Base-by-base conservation (phyloP, 2,113 vertebrate species). In the Odobenus rosmarus region DNA sequence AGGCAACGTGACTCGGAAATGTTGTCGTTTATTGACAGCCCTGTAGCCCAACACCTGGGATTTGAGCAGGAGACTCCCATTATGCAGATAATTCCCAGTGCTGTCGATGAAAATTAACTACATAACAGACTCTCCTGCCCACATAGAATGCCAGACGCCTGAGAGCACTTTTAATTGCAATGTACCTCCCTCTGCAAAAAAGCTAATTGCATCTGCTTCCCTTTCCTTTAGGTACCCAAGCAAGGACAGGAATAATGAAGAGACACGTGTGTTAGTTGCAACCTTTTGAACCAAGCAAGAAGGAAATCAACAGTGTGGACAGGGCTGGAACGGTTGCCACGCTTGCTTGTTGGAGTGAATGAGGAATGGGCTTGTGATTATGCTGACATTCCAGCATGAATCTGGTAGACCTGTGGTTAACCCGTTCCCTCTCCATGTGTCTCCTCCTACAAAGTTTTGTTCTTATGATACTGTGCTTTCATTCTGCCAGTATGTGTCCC, bases 381-480 rank as follows among this genome's bases (percentile, higher is more conserved):
- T 99, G 99, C 99, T 99, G 99, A 99, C 98, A 98, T 98, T 98
- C 98, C 99, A 99, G 99, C 98, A 99, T 99, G 99, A 99, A 99
- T 99, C 99, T 99, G 98, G 99, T 99, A 99, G 99, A 99, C 99
- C 99, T 99, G 99, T 99, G 99, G 99, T 98, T 99, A 98, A 99
- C 99, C 87, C 99, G 99, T 96, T 99, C 99, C 98, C 99, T 99
- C 99, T 99, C 99, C 99, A 99, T 99, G 99, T 99, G 99, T 99
- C 99, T 99, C 98, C 99, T 99, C 98, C 99, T 99, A 97, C 99
- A 99, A 98, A 99, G 99, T 98, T 99, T 99, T 98, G 99, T 99
- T 98, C 99, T 99, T 98, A 99, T 99, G 99, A 99, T 99, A 98
- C 99, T 99, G 99, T 99, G 99, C 99, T 99, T 99, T 98, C 99